phyloP scores from a whole-genome alignment of 2,113 vertebrate species.

The Scolopax mira region DNA sequence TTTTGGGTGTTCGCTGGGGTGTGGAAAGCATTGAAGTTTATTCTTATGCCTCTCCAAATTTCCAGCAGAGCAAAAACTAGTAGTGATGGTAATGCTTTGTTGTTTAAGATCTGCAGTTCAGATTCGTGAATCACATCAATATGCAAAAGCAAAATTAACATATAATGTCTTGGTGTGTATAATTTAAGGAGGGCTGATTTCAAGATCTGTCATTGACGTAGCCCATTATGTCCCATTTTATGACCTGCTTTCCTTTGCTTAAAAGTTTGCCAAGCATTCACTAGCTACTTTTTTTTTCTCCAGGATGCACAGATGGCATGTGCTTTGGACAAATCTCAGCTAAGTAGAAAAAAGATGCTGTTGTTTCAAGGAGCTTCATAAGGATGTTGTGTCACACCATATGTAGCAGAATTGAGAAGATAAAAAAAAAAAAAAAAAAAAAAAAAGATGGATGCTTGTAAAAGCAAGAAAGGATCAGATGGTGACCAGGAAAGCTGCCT shows the following conservation, averaged over 20 bases:
- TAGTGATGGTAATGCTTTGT: neutral
- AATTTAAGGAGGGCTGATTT: neutral
- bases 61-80: neutral
- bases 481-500: conserved; percentile 33
- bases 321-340: conserved; percentile 58
- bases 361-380: conserved; percentile 51
- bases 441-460: neutral
- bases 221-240: neutral
- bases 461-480: neutral
- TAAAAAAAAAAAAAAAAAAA: neutral
- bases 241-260: conserved; percentile 41
- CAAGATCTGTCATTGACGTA: neutral
- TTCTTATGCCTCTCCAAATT: neutral
- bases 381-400: conserved; percentile 63
- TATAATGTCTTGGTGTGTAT: neutral
- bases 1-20: neutral
- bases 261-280: neutral
- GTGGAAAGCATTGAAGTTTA: neutral
- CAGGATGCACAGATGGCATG: conserved; percentile 47
- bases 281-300: neutral
- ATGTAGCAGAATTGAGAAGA: conserved; percentile 34
- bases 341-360: conserved; percentile 49
- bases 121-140: neutral
- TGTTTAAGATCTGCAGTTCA: neutral
- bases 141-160: neutral